Evolutionary conservation across 2,888 invertebrate species (phyloP), one percentile per base, ranked within the genome.

Genomic region (Tetanocera ferruginea): DNA sequence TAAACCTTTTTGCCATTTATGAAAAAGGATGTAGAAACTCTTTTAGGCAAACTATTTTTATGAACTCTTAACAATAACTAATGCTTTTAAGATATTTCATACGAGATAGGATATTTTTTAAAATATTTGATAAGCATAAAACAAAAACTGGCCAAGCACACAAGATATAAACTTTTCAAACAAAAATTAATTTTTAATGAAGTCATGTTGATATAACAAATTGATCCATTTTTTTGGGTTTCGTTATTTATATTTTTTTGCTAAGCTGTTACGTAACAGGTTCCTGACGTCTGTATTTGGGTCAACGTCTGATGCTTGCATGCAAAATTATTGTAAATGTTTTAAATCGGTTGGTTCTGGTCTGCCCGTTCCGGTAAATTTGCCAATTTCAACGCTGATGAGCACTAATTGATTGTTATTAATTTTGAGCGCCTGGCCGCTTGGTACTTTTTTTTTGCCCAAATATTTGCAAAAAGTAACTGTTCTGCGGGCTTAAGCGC

Each of bases 321-420:
- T 19, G 25, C 19, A 49, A 19, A 9, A 19, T 9, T 3, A 8
- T 14, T 31, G 23, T 9, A 19, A n/a, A 17, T n/a, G n/a, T n/a
- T 23, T 43, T 19, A n/a, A 19, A 49, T 11, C 6, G 14, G 9
- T 28, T 28, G 11, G 28, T 60, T 19, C 19, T 60, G 23, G 25
- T 14, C 28, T 60, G 11, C 11, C 5, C n/a, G 64, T 17, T 34
- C n/a, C 19, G 25, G 25, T 31, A 74, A 62, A 62, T 64, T 37
- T 31, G 66, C 55, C 55, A 52, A 75, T 75, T 75, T 67, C 75
- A 37, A 55, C 67, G 23, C 74, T 75, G 75, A 66, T 75, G 75
- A 75, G 51, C 37, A 67, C 55, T 67, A 75, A 75, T 75, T 67
- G 75, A 75, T 67, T 66, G 67, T 75, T 52, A 75, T 75, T 75